Base-by-base conservation (phyloP, 2,888 invertebrate species). In the Aleiodes leptofemur region DNA sequence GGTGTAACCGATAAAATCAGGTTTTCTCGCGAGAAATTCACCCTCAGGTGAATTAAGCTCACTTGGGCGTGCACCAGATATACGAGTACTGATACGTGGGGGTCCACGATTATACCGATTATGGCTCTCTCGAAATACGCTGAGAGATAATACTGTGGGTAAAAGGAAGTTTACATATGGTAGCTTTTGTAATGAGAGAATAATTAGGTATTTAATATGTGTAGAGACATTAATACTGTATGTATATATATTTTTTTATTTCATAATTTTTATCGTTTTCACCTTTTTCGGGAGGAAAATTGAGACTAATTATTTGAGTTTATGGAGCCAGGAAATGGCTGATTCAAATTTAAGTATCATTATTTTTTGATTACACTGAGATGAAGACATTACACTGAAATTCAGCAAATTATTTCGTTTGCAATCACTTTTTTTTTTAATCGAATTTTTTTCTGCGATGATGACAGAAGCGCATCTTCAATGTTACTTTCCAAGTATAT, bases 51-150 rank as follows among this genome's bases (percentile, higher is more conserved):
- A 50, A 50, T 68, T 68, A 68, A 61, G 61, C 50, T 68, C 50
- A 68, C 50, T 50, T 72, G 56, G 72, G 72, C 59, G 72, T 48
- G 68, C 66, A 50, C 66, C 55, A 61, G 61, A 61, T 61, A 61
- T 43, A 31, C 61, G 14, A 61, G 61, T 38, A 38, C 61, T 61
- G 61, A 61, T 61, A 61, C 38, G 43, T 14, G 55, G 61, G 61
- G 38, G 38, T 61, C 38, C 38, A 13, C 43, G 43, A 64, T 64
- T 64, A 64, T 64, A 29, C 43, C 64, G 43, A 43, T 64, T 64
- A 43, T 43, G 43, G 43, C 43, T 43, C 11, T 43, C 43, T 43
- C 43, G 43, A 14, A 31, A 34, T 31, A 31, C 61, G n/a, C 4
- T 31, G 34, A 14, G 61, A 61, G 64, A 64, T 64, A 64, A 48